Percentiles rank a stretch among this genome's conserved stretches.
Evolutionary conservation across 1,140 invertebrate genomes (phyloP).

Genomic region (Hyphantria cunea): DNA sequence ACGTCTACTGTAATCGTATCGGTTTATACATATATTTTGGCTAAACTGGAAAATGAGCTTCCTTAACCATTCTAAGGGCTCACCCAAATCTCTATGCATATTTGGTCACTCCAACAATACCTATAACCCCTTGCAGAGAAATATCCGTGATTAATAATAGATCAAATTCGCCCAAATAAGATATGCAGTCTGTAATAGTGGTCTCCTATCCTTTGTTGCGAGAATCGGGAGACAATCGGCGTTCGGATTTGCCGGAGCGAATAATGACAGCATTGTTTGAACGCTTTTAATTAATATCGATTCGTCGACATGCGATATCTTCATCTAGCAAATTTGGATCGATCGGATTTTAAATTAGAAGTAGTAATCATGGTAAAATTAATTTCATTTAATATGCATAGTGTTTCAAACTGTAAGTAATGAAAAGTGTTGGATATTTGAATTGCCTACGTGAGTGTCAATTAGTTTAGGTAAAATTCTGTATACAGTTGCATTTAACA

Average conservation of each 20-base stretch:
- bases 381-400: not conserved
- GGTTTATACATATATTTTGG: too few relatives aligned
- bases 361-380: not conserved
- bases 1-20: too few relatives aligned
- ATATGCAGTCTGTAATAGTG: not conserved
- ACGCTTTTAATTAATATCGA: conserved; percentile 69
- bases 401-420: not conserved
- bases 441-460: not conserved
- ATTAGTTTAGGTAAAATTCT: not conserved
- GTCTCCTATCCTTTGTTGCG: conserved; percentile 2
- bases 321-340: conserved; percentile 38
- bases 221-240: conserved; percentile 39
- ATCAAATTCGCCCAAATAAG: conserved; percentile 14
- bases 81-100: too few relatives aligned
- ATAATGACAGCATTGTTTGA: conserved; percentile 53
- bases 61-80: too few relatives aligned
- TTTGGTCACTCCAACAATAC: too few relatives aligned
- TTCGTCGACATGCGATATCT: conserved; percentile 51
- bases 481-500: too few relatives aligned
- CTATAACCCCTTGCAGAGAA: not conserved
- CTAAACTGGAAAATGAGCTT: too few relatives aligned
- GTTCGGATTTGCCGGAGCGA: conserved; percentile 34
- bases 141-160: conserved; percentile 8
- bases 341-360: conserved; percentile 9
- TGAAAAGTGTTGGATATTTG: conserved; percentile 7